Evolutionary conservation across 2,888 invertebrate species (phyloP), one percentile per base, ranked within the genome.

Genomic region (Druceiella hillmani): DNA sequence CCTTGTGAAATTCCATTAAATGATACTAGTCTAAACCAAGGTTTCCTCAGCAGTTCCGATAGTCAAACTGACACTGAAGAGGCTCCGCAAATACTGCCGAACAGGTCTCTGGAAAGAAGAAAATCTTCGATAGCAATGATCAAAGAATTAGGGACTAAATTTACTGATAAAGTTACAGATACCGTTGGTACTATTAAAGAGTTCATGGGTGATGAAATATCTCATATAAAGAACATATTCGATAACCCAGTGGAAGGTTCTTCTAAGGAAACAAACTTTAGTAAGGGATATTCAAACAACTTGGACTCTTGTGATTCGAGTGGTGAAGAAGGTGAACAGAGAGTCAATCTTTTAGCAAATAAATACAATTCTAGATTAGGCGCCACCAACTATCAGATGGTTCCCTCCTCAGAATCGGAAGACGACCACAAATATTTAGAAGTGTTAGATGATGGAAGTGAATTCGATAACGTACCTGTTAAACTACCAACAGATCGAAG

Each of bases 401-500:
- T 38, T 4, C 28, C 6, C 2, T 29, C 33, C 6, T 58, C 52
- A 1, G 67, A 64, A 17, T 65, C 61, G 33, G 69, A 66, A 9
- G 62, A 67, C 16, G 62, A 64, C 4, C 64, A 52, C 20, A 62
- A 57, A 37, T 70, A 70, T 52, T 49, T 72, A 28, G 71, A 71
- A 52, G 58, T 72, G 0, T 24, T 70, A 3, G 72, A 71, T 39
- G 70, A 71, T 51, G 71, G 63, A 2, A 61, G 59, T 17, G 66
- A 58, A 17, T 62, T 66, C 27, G 60, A 59, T 47, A 22, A 27
- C 12, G 27, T 27, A 27, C 6, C n/a, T 6, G 6, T 7, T 6
- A 27, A 27, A 9, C 9, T 10, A 7, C 5, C 5, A 7, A 12
- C 9, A 5, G 43, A 51, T 10, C 29, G 48, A 3, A 14, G 47